These are phyloP conservation scores for Ramphastos sulfuratus DNA, from an alignment of 2,113 vertebrate species.

Conservation along the genomic window DNA sequence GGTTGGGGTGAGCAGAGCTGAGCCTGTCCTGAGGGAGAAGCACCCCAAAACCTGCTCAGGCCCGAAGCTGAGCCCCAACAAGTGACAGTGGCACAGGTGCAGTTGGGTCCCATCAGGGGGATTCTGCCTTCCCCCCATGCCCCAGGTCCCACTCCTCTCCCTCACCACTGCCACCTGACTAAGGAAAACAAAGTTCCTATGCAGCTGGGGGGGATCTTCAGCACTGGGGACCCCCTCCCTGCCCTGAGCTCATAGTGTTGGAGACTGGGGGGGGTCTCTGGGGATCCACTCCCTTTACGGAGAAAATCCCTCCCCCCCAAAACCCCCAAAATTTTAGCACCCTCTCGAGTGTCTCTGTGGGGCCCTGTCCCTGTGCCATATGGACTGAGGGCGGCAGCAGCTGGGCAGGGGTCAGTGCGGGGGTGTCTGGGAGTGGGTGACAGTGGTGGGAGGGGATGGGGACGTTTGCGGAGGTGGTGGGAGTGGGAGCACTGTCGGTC, in stretches of 20 bases:
- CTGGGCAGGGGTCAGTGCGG: fast-evolving
- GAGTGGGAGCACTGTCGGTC: not conserved
- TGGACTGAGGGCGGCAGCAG: fast-evolving
- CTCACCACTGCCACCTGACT: fast-evolving
- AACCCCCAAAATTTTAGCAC: not conserved
- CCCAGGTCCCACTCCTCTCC: not conserved
- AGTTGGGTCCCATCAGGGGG: fast-evolving
- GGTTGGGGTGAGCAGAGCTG: not conserved
- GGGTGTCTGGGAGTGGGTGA: fast-evolving
- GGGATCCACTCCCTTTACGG: fast-evolving
- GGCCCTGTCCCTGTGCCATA: not conserved
- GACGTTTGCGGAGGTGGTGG: fast-evolving
- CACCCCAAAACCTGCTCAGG: not conserved
- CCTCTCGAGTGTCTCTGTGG: fast-evolving
- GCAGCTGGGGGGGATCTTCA: not conserved
- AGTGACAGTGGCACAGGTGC: fast-evolving
- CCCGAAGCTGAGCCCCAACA: fast-evolving
- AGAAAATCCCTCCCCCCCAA: not conserved
- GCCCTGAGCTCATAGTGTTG: fast-evolving
- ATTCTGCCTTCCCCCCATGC: not conserved
- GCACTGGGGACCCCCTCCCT: not conserved
- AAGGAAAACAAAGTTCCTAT: fast-evolving
- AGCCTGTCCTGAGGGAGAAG: not conserved
- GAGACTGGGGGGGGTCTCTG: fast-evolving
- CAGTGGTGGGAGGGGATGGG: fast-evolving